Base-by-base conservation (phyloP, 1,140 invertebrate genomes). In the Ruditapes philippinarum region DNA sequence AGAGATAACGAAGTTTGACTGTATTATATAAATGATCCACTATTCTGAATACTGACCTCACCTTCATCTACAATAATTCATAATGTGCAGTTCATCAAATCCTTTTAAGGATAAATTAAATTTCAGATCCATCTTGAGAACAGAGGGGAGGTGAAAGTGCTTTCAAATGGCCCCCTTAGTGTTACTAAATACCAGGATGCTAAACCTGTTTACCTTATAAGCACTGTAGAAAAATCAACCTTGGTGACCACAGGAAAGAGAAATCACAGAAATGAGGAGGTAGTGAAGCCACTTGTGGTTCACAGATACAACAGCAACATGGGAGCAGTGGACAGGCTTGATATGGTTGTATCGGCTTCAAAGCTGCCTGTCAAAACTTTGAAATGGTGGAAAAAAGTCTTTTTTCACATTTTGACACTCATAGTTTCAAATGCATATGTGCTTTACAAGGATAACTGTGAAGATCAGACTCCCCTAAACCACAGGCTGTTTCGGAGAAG, bases 371-470 rank as follows among this genome's bases (percentile, higher is more conserved):
- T 33, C 22, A 85, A 68, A 45, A 78, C 49, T 25, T 12, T 88
- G 0, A 87, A 88, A 74, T 90, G 76, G 68, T 88, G 84, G 78
- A 82, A 60, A 49, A 85, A 68, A 65, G 28, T 89, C 12, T 86
- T 86, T 62, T 83, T 89, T 28, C 80, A 84, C 38, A 19, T 89
- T 31, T 36, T 89, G 4, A 57, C 36, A 25, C 22, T 84, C 12
- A 28, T 28, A 1, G 19, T 70, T 14, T 5, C 36, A 31, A 84
- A 84, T 84, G 60, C 62, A n/a, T 84, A 84, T 38, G 45, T 68
- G 2, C 40, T 84, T 1, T 73, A 84, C 81, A 84, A 36, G 54
- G 17, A n/a, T 28, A 25, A 5, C 5, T 17, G 25, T 12, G 14
- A 7, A 74, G 33, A 85, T 28, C 14, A 5, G 19, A 14, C 51